Conservation (phyloP, 2,797 vertebrate genomes). For the Macroramphosus scolopax region DNA sequence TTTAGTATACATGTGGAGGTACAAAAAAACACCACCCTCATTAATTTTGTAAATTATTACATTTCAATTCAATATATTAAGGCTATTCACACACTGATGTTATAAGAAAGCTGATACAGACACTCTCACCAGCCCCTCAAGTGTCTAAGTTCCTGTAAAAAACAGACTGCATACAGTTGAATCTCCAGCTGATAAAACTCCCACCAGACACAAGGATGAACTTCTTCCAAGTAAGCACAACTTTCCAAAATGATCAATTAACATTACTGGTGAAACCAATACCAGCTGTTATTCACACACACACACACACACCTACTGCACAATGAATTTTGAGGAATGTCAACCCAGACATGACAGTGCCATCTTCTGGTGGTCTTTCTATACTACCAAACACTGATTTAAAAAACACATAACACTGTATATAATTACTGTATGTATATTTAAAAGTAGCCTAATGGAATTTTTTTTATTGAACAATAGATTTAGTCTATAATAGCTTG, state of each 20-base stretch:
- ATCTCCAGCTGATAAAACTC: conserved; percentile 4
- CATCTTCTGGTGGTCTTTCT: conserved; percentile 71
- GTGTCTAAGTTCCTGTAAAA: conserved; percentile 12
- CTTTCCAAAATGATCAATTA: conserved; percentile 13
- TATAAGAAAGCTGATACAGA: too few species aligned
- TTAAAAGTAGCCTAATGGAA: conserved; percentile 2
- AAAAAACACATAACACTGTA: conserved; percentile 6
- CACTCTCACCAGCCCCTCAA: background rate
- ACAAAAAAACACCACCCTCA: too few species aligned
- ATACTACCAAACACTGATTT: conserved; percentile 18
- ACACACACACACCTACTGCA: conserved; percentile 21
- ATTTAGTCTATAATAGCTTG: background rate
- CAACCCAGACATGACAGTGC: conserved; percentile 50
- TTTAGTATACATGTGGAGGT: too few species aligned
- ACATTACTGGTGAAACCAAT: conserved; percentile 12
- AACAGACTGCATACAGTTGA: conserved; percentile 4
- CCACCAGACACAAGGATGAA: too few species aligned
- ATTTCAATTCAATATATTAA: too few species aligned
- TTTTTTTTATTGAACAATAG: background rate
- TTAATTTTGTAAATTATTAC: too few species aligned
- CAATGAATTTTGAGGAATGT: conserved; percentile 28
- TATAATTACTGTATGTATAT: background rate
- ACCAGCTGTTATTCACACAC: conserved; percentile 16
- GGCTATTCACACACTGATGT: too few species aligned
- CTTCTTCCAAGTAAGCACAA: conserved; percentile 3